A percentile compares a stretch with the other conserved stretches of the same genome.
These are phyloP conservation scores for Nematopogon swammerdamellus DNA, from an alignment of 2,888 invertebrate genomes.

Conservation along the genomic window DNA sequence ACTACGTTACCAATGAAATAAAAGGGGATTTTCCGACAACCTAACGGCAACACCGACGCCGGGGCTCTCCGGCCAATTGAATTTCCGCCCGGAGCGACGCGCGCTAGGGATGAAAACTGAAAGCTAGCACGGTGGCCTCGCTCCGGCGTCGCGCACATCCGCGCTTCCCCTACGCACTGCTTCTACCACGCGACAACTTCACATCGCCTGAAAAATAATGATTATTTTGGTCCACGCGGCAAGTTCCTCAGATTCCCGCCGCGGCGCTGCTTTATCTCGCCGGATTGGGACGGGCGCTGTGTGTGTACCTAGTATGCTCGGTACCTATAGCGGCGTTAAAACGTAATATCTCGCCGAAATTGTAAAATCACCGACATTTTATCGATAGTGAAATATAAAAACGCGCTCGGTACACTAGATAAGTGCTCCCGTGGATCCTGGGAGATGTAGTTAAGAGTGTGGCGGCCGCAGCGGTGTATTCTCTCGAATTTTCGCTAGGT, in stretches of 20 bases:
- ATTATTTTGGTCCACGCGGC: conserved; percentile 51
- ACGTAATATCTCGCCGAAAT: conserved; percentile 34
- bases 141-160: conserved; percentile 25
- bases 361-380: conserved; percentile 23
- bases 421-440: too few relatives aligned
- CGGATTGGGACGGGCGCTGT: conserved; percentile 25
- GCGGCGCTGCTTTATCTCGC: conserved; percentile 26
- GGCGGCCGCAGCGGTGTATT: too few relatives aligned
- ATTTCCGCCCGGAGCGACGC: not conserved
- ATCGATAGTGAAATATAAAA: not conserved
- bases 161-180: conserved; percentile 41
- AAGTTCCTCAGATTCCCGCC: conserved; percentile 46
- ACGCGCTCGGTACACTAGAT: not conserved
- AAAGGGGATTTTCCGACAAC: too few relatives aligned
- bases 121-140: not conserved
- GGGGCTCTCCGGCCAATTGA: not conserved
- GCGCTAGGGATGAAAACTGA: not conserved
- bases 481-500: too few relatives aligned
- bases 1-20: too few relatives aligned
- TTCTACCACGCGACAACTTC: conserved; percentile 27
- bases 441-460: too few relatives aligned
- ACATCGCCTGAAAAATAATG: conserved; percentile 57
- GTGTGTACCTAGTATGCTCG: conserved; percentile 26
- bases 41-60: not conserved
- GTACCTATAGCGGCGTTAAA: conserved; percentile 31